Base-by-base conservation (phyloP, 1,140 invertebrate genomes). In the Drosophila hydei region DNA sequence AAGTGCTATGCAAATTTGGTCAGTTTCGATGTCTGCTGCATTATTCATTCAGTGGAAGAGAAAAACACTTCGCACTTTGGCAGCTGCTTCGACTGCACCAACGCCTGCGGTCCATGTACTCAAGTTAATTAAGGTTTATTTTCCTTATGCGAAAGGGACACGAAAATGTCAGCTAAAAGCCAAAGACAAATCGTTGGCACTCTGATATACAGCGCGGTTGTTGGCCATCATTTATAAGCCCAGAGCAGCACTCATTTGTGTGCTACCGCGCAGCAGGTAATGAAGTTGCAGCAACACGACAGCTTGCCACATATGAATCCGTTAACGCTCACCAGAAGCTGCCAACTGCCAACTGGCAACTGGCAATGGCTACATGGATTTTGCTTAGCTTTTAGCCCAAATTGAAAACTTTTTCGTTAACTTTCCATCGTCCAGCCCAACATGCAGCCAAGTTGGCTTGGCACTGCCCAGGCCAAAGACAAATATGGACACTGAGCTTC, bases 91-190 rank as follows among this genome's bases (percentile, higher is more conserved):
- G 38, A 61, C 65, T 0, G 30, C 27, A 23, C 25, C 7, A 16
- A 18, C 27, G 27, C 70, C 73, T 42, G 40, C 16, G 27, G 38
- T 51, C 21, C 48, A 36, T 67, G 56, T 76, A 81, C 81, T 87
- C 87, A 88, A 87, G 63, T 78, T 87, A 87, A 88, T 87, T 88
- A 88, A 88, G 88, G 63, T 74, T 67, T 67, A 63, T 63, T 79
- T 77, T 85, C 62, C 48, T 16, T 36, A 55, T 59, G 56, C 55
- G 50, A 51, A 47, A n/a, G 23, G 19, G 45, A 21, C 67, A 64
- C 50, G 18, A 48, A 33, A 48, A 14, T 58, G 42, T 58, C 68
- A 56, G 54, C 21, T 54, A 68, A 60, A 72, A 72, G 64, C 67
- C 68, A 76, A 67, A 70, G 80, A 84, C 64, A 84, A 85, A 85